Evolutionary conservation across 2,797 vertebrate species (phyloP).

Genomic region (Centroberyx gerrardi): DNA sequence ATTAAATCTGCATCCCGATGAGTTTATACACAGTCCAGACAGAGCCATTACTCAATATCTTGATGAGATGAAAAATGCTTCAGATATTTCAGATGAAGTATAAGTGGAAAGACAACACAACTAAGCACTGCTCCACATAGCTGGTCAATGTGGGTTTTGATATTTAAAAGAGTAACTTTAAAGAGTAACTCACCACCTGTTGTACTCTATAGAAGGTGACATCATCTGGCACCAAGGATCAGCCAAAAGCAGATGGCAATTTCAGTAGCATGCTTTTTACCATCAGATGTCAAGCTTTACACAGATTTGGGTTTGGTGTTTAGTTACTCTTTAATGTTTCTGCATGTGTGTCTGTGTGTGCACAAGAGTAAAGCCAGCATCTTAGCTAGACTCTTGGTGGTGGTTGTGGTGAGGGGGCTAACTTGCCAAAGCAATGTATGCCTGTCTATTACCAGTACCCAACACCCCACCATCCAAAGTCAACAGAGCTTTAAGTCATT

Average conservation of each 20-base stretch:
- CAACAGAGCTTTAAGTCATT: slow-evolving; percentile 19
- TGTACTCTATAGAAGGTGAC: too few relatives aligned
- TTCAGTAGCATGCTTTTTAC: too few relatives aligned
- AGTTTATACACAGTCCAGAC: neutral
- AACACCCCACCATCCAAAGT: neutral
- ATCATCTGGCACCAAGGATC: too few relatives aligned
- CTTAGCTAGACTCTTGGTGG: neutral
- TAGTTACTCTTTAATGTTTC: neutral
- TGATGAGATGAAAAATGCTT: slow-evolving; percentile 4
- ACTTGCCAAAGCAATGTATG: slow-evolving; percentile 11
- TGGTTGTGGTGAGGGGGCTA: neutral
- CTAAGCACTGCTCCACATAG: slow-evolving; percentile 10
- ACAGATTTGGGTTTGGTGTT: too few relatives aligned
- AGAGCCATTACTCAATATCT: slow-evolving; percentile 16
- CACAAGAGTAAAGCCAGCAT: neutral
- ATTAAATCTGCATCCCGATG: neutral
- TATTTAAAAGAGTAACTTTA: neutral
- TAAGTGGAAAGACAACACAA: slow-evolving; percentile 18
- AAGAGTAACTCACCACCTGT: too few relatives aligned
- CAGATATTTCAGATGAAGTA: slow-evolving; percentile 7
- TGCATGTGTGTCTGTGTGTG: neutral
- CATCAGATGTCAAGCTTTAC: too few relatives aligned
- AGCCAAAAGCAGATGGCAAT: too few relatives aligned
- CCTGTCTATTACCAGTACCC: neutral
- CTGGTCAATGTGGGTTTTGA: slow-evolving; percentile 20